Evolutionary conservation across 2,797 vertebrate genomes (phyloP).

Genomic region (Parauchenoglanis punctatus): DNA sequence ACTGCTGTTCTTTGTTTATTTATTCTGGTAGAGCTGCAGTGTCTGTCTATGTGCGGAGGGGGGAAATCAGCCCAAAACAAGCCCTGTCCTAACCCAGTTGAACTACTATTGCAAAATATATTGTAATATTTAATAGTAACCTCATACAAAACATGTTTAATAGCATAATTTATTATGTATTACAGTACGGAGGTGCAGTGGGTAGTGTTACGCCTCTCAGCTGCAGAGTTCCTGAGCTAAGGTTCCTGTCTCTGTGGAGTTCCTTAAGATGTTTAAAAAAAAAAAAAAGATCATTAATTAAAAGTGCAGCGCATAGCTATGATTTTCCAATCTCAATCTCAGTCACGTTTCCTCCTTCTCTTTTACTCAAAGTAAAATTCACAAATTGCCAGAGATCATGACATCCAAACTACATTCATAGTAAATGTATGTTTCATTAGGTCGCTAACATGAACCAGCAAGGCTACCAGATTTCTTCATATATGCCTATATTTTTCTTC

Average conservation of each 20-base stretch:
- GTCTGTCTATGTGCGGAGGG: too few relatives aligned
- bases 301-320: not conserved
- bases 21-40: not conserved
- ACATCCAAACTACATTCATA: not conserved
- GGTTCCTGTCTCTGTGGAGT: not conserved
- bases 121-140: not conserved
- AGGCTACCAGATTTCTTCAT: not conserved
- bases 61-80: not conserved
- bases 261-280: not conserved
- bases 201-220: not conserved
- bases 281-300: not conserved
- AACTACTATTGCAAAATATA: not conserved
- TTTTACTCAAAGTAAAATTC: not conserved
- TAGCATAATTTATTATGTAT: not conserved
- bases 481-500: not conserved
- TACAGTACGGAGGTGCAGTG: not conserved
- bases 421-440: not conserved
- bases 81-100: not conserved
- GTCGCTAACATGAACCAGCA: not conserved
- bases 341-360: not conserved
- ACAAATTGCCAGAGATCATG: not conserved
- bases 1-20: conserved; percentile 23
- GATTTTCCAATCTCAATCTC: not conserved
- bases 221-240: not conserved
- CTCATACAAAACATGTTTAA: not conserved